phyloP scores from a whole-genome alignment of 2,113 vertebrate species.

The Lichenostomus cassidix region DNA sequence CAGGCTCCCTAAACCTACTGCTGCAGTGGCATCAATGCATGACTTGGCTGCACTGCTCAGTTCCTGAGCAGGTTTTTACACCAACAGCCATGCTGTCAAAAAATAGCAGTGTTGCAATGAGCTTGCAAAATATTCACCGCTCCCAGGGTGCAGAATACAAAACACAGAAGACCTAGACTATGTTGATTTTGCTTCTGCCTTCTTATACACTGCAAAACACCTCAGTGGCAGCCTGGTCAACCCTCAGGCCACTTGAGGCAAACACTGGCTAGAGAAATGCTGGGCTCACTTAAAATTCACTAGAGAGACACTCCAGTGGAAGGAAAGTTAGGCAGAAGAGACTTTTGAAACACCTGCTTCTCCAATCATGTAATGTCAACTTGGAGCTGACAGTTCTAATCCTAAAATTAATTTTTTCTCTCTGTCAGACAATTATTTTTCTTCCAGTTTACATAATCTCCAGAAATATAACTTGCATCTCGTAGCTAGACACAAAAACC shows the following conservation, averaged over 20 bases:
- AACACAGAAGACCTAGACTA: neutral
- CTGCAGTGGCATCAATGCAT: fast-evolving
- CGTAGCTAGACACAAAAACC: neutral
- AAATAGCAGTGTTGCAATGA: neutral
- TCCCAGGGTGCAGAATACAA: neutral
- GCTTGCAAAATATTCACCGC: neutral
- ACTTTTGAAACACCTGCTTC: neutral
- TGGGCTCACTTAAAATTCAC: neutral
- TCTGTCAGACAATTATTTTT: neutral
- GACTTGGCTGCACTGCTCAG: neutral
- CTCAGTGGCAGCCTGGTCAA: neutral
- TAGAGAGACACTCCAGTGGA: neutral
- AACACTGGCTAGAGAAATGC: neutral
- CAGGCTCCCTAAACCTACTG: neutral
- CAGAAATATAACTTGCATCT: neutral
- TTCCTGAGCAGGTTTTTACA: neutral
- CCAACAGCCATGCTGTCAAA: fast-evolving
- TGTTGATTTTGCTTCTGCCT: neutral
- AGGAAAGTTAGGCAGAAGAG: neutral
- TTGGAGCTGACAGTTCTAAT: neutral
- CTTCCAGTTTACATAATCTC: neutral
- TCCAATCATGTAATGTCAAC: neutral
- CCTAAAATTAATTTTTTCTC: neutral
- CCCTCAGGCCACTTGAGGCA: neutral
- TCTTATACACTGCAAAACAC: neutral